phyloP scores from a whole-genome alignment of 2,113 vertebrate genomes.

The Dolichotis patagonum region DNA sequence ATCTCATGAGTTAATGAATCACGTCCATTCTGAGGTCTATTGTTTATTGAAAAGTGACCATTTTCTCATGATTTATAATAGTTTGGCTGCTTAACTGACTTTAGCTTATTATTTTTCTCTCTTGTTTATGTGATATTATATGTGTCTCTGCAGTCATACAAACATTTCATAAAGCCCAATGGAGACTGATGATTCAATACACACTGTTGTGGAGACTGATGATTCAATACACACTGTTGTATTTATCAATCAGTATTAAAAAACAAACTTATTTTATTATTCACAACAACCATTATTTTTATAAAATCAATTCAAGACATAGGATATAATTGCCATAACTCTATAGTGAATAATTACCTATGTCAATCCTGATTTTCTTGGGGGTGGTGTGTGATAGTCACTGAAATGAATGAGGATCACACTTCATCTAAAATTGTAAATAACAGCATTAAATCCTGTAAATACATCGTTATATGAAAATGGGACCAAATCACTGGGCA shows the following conservation, averaged over 20 bases:
- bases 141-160: not conserved
- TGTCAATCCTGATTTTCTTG: not conserved
- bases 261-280: not conserved
- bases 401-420: not conserved
- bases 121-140: not conserved
- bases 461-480: not conserved
- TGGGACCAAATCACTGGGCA: not conserved
- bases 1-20: not conserved
- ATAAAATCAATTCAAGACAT: not conserved
- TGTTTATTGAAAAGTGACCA: not conserved
- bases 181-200: not conserved
- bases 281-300: not conserved
- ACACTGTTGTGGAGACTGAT: not conserved
- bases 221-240: not conserved
- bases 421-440: not conserved
- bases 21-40: not conserved
- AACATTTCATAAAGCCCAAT: not conserved
- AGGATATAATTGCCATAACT: conserved; percentile 12
- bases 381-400: not conserved
- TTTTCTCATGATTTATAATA: not conserved
- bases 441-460: not conserved
- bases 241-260: not conserved
- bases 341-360: not conserved
- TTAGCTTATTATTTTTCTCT: not conserved
- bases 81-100: not conserved